A percentile compares a stretch with the other conserved stretches of the same genome.
phyloP scores from a whole-genome alignment of 2,113 vertebrate genomes.

The Gorsachius goisagi region DNA sequence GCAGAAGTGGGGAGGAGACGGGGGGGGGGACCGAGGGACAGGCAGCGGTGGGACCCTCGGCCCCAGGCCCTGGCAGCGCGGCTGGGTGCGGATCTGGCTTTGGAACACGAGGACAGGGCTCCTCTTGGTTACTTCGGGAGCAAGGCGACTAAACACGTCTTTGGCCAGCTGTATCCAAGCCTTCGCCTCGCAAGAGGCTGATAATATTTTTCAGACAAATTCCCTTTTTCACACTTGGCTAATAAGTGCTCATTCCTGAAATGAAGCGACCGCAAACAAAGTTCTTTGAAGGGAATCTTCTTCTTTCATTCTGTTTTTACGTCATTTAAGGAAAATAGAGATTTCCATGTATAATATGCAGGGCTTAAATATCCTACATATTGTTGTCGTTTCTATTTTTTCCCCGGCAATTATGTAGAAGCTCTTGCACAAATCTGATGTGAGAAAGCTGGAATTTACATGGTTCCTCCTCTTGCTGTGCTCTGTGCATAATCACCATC shows the following conservation, averaged over 20 bases:
- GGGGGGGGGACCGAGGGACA: neutral
- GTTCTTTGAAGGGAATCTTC: neutral
- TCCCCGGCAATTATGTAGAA: neutral
- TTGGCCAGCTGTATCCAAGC: neutral
- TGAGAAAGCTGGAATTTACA: neutral
- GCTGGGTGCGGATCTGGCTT: neutral
- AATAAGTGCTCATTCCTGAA: neutral
- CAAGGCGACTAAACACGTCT: neutral
- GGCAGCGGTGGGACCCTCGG: neutral
- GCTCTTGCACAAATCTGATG: neutral
- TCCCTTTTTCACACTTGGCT: neutral
- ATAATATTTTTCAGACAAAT: neutral
- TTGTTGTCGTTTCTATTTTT: neutral
- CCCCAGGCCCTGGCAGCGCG: neutral
- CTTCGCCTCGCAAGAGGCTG: neutral
- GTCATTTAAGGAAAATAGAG: slow-evolving; percentile 8
- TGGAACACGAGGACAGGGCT: neutral
- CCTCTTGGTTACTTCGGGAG: neutral
- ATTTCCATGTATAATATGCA: neutral
- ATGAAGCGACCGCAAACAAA: neutral
- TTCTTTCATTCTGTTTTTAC: neutral
- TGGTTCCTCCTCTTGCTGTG: neutral
- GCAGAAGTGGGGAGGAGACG: neutral
- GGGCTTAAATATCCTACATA: slow-evolving; percentile 23
- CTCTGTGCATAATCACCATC: neutral